Evolutionary conservation across 2,888 invertebrate genomes (phyloP).

Genomic region (Eupithecia subfuscata): DNA sequence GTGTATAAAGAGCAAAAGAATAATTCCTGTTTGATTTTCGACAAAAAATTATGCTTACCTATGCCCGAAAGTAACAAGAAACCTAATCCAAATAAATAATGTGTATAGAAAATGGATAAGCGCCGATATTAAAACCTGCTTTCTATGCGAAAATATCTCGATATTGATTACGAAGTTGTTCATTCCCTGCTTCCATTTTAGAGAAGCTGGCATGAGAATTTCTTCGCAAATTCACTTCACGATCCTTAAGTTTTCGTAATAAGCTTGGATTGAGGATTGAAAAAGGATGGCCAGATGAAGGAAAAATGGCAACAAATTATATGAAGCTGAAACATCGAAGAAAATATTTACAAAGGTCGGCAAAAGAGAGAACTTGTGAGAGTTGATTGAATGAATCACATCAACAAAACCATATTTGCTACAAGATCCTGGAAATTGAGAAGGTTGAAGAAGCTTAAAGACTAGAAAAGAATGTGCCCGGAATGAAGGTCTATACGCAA

Average conservation of each 20-base stretch:
- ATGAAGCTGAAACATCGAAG: not conserved
- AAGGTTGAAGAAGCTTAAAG: not conserved
- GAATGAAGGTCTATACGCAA: no score
- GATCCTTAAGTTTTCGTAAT: not conserved
- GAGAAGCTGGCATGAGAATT: not conserved
- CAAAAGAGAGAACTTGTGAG: not conserved
- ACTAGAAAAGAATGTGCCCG: not conserved
- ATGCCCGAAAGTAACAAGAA: not conserved
- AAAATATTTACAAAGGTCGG: not conserved
- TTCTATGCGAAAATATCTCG: not conserved
- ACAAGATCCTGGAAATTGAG: not conserved
- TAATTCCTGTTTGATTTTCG: not conserved
- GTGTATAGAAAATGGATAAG: not conserved
- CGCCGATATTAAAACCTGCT: not conserved
- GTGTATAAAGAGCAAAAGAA: not conserved
- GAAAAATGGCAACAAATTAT: not conserved
- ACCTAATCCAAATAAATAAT: not conserved
- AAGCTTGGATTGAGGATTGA: no score
- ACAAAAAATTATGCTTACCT: not conserved
- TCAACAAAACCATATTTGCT: not conserved
- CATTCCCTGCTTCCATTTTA: not conserved
- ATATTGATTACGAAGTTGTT: not conserved
- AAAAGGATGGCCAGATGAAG: not conserved
- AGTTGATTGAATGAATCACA: not conserved
- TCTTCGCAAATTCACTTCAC: not conserved